Conservation (phyloP, 1,140 invertebrate genomes). For the Drosophila repleta region DNA sequence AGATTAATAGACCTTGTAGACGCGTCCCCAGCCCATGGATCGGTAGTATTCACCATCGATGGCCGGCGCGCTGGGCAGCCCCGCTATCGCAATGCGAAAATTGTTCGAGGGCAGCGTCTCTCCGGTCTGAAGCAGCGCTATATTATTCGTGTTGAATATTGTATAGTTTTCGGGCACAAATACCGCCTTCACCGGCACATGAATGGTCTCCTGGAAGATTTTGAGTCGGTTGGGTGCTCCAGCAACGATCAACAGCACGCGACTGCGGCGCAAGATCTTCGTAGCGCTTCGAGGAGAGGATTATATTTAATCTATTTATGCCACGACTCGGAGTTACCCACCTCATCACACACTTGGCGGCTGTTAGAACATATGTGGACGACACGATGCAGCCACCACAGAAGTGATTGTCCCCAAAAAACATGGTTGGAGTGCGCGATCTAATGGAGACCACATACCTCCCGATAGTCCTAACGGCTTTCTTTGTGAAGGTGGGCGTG, state of each 20-base stretch:
- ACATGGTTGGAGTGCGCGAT: slow-evolving; percentile 41
- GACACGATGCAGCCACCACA: slow-evolving; percentile 49
- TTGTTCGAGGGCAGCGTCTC: slow-evolving; percentile 29
- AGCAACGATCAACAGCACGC: slow-evolving; percentile 45
- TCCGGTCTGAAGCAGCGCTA: slow-evolving; percentile 41
- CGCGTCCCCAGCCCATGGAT: slow-evolving; percentile 59
- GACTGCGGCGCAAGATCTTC: slow-evolving; percentile 41
- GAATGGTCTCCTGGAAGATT: background rate
- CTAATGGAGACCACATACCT: slow-evolving; percentile 58
- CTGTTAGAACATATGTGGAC: slow-evolving; percentile 39
- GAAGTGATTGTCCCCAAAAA: slow-evolving; percentile 57
- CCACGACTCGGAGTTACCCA: no score
- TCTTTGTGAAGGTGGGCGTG: background rate
- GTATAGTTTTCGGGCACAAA: slow-evolving; percentile 48
- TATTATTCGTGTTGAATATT: slow-evolving; percentile 53
- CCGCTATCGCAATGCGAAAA: slow-evolving; percentile 24
- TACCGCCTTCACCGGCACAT: slow-evolving; percentile 32
- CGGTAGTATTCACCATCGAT: slow-evolving; percentile 24
- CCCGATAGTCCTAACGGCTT: background rate
- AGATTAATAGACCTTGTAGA: slow-evolving; percentile 29
- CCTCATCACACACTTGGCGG: slow-evolving; percentile 61
- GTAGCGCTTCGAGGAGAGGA: slow-evolving; percentile 24
- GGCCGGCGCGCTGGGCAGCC: slow-evolving; percentile 32
- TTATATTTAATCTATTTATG: no score
- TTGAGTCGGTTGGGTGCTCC: slow-evolving; percentile 44